A percentile compares a stretch with the other conserved stretches of the same genome.
Evolutionary conservation across 1,140 invertebrate species (phyloP).

Genomic region (Pissodes strobi): DNA sequence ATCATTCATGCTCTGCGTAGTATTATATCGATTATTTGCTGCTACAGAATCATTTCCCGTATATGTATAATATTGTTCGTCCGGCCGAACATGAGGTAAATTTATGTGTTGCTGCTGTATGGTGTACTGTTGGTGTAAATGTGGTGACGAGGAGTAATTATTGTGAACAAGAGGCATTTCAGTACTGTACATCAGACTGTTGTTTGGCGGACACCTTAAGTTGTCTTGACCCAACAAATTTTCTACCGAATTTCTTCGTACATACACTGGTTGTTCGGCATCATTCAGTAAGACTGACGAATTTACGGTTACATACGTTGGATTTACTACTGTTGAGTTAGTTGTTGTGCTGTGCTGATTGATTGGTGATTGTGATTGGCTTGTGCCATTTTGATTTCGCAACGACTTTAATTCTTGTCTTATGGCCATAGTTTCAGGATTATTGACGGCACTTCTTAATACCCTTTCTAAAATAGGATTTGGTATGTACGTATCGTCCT

Average conservation of each 20-base stretch:
- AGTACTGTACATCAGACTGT: not conserved
- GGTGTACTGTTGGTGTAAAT: not conserved
- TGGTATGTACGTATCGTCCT: constrained; percentile 86
- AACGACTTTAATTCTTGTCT: constrained; percentile 59
- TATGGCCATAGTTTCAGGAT: constrained; percentile 65
- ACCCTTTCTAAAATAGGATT: constrained; percentile 89
- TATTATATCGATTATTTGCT: not conserved
- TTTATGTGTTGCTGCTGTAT: not conserved
- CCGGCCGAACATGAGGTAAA: not conserved
- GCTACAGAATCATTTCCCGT: constrained; percentile 1
- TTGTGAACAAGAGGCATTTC: not conserved
- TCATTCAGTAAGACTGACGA: not conserved
- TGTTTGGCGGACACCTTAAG: not conserved
- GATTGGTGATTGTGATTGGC: not conserved
- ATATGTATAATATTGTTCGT: constrained; percentile 19
- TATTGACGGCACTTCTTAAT: constrained; percentile 77
- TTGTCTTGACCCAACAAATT: constrained; percentile 33
- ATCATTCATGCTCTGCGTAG: constrained; percentile 3
- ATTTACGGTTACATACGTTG: not conserved
- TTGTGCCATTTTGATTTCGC: constrained; percentile 54
- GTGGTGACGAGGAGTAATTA: not conserved
- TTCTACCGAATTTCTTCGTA: constrained; percentile 42
- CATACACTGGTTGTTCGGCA: constrained; percentile 29
- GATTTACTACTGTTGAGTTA: not conserved
- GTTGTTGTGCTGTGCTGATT: not conserved